Conservation (phyloP, 1,140 invertebrate species). For the Cotesia vestalis region DNA sequence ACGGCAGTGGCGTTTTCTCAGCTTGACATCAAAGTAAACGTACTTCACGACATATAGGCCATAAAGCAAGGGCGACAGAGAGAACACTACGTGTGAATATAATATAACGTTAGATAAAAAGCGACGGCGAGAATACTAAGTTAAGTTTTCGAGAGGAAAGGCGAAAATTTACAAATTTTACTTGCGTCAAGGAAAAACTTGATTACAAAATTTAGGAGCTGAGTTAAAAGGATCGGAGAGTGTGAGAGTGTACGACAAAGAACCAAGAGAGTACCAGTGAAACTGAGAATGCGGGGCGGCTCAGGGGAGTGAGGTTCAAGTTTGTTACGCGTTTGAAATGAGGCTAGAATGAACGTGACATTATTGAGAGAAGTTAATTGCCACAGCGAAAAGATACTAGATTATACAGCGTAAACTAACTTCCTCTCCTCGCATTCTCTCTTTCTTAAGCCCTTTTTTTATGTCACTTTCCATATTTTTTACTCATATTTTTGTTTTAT, state of each 20-base stretch:
- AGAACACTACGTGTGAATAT: constrained; percentile 31
- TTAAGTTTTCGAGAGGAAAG: constrained; percentile 26
- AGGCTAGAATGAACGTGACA: constrained; percentile 42
- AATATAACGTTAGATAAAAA: constrained; percentile 18
- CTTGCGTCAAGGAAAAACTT: constrained; percentile 55
- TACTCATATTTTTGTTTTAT: neutral
- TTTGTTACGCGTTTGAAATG: constrained; percentile 38
- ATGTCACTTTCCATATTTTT: neutral
- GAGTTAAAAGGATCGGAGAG: constrained; percentile 38
- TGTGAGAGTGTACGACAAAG: constrained; percentile 4
- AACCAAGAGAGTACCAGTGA: constrained; percentile 7
- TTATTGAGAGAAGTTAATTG: constrained; percentile 43
- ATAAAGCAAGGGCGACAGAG: constrained; percentile 18
- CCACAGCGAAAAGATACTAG: constrained; percentile 37
- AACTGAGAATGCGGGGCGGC: neutral
- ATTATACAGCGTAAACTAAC: constrained; percentile 41
- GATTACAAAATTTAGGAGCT: constrained; percentile 62
- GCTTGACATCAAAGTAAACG: constrained; percentile 53
- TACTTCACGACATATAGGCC: constrained; percentile 19
- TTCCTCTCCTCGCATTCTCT: constrained; percentile 11
- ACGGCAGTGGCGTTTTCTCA: constrained; percentile 50
- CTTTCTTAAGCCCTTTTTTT: neutral
- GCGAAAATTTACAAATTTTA: constrained; percentile 51
- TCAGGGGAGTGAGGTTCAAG: no score
- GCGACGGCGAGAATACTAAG: constrained; percentile 8